A percentile compares a stretch with the other conserved stretches of the same genome.
Evolutionary conservation across 2,888 invertebrate species (phyloP).

Genomic region (Parnassius apollo): DNA sequence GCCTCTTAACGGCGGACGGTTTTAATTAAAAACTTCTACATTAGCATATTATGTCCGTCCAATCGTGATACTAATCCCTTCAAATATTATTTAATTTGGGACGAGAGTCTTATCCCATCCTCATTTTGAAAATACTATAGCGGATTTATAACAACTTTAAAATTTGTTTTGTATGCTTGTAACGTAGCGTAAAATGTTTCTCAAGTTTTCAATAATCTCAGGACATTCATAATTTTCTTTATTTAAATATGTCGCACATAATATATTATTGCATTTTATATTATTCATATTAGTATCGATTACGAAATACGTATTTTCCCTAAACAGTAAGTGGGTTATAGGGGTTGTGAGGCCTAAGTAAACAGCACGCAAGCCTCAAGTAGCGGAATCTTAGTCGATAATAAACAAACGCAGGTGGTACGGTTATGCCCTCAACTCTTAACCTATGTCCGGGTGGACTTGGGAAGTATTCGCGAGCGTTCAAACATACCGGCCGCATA

Average conservation of each 20-base stretch:
- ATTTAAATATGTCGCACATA: no score
- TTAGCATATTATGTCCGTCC: constrained; percentile 75
- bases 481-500: constrained; percentile 66
- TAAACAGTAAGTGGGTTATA: constrained; percentile 62
- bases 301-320: constrained; percentile 53
- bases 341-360: constrained; percentile 58
- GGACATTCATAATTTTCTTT: no score
- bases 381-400: constrained; percentile 56
- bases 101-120: constrained; percentile 30
- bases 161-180: neutral
- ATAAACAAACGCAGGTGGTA: constrained; percentile 73
- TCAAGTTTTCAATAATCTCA: no score
- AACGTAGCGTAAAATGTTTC: no score
- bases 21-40: constrained; percentile 82
- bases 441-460: constrained; percentile 61
- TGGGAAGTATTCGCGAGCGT: constrained; percentile 75
- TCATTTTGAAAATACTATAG: constrained; percentile 13
- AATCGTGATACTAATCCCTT: constrained; percentile 68
- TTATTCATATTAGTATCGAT: neutral
- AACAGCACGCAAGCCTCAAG: constrained; percentile 54
- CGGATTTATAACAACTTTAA: constrained; percentile 7
- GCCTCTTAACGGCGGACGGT: constrained; percentile 78
- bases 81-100: constrained; percentile 73
- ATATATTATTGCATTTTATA: no score
- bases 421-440: constrained; percentile 48